These are phyloP conservation scores for Zoanthus gigantus DNA, from an alignment of 92 coral and sea anemone genomes.

Conservation along the genomic window DNA sequence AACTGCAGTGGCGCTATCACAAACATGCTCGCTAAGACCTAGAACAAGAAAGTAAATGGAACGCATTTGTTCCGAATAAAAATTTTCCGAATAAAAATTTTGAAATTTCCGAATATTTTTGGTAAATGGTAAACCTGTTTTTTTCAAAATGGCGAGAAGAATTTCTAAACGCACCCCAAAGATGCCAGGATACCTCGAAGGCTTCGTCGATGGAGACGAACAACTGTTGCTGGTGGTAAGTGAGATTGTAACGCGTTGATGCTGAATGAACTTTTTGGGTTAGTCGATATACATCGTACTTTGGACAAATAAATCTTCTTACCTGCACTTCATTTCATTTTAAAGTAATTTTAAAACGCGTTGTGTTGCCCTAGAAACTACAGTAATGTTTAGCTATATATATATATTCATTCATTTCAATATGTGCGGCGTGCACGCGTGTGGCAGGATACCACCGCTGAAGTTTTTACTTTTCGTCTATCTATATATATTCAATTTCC, in stretches of 20 bases:
- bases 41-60: too few relatives aligned
- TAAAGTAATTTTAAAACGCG: slow-evolving; percentile 1
- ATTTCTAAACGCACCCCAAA: slow-evolving; percentile 9
- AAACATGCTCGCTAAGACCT: too few relatives aligned
- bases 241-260: not conserved
- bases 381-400: not conserved
- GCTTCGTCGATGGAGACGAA: slow-evolving; percentile 9
- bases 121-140: too few relatives aligned
- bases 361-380: not conserved
- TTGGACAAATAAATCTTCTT: slow-evolving; percentile 2
- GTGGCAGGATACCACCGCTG: not conserved
- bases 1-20: too few relatives aligned
- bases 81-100: too few relatives aligned
- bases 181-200: slow-evolving; percentile 2
- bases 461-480: not conserved
- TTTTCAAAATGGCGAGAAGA: not conserved
- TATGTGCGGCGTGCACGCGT: not conserved
- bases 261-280: not conserved
- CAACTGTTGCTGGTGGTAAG: slow-evolving; percentile 3
- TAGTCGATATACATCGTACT: not conserved
- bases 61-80: too few relatives aligned
- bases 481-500: not conserved
- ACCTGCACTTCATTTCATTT: not conserved
- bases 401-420: not conserved
- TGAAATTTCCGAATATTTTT: not conserved